A percentile compares a stretch with the other conserved stretches of the same genome.
Evolutionary conservation across 2,113 vertebrate genomes (phyloP).

Genomic region (Ophthalmolycus amberensis): DNA sequence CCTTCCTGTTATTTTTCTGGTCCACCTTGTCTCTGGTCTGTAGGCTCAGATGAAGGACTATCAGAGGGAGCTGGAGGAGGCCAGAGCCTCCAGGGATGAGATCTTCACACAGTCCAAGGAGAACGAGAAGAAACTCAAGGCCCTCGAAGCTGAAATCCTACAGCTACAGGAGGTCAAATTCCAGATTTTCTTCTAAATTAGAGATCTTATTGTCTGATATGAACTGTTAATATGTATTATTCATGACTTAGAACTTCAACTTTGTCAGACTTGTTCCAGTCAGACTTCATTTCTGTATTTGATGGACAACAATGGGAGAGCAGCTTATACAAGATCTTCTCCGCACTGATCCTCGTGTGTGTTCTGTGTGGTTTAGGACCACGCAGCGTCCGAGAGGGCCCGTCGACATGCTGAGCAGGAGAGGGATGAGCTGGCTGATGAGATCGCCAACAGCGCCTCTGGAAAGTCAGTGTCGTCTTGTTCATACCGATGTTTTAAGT

Average conservation of each 20-base stretch:
- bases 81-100: constrained; percentile 94
- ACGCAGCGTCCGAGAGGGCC: constrained; percentile 92
- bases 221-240: not conserved
- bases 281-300: not conserved
- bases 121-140: constrained; percentile 97
- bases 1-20: not conserved
- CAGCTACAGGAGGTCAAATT: constrained; percentile 93
- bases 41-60: constrained; percentile 99
- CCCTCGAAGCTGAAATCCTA: constrained; percentile 94
- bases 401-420: constrained; percentile 96
- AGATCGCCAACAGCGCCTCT: constrained; percentile 95
- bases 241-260: not conserved
- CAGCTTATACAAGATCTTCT: not conserved
- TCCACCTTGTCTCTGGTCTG: not conserved
- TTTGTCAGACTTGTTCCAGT: not conserved
- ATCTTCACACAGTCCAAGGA: constrained; percentile 98
- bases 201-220: not conserved
- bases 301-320: not conserved
- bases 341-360: not conserved
- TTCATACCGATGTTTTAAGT: not conserved
- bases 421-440: constrained; percentile 93
- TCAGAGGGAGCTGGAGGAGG: constrained; percentile 96
- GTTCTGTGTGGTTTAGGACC: constrained; percentile 81
- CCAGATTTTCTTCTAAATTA: not conserved
- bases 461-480: constrained; percentile 90